phyloP scores from a whole-genome alignment of 1,140 invertebrate species.

The Microplitis mediator region DNA sequence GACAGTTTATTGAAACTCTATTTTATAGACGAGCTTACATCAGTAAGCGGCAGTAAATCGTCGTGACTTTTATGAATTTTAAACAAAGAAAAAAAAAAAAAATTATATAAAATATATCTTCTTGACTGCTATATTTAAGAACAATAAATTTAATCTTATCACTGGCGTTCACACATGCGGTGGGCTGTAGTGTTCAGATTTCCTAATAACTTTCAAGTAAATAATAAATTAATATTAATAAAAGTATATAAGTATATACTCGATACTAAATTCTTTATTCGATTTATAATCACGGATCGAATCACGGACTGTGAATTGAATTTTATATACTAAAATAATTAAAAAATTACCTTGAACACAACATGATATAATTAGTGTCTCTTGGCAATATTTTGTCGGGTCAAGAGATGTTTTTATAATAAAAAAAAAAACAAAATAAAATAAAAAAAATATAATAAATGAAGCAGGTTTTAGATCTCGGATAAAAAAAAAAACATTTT shows the following conservation, averaged over 20 bases:
- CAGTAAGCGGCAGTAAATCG: background rate
- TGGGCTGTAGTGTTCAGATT: constrained; percentile 56
- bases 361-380: constrained; percentile 50
- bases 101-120: constrained; percentile 6
- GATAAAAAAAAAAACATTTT: constrained; percentile 26
- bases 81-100: constrained; percentile 12
- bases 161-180: constrained; percentile 4
- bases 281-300: constrained; percentile 38
- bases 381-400: constrained; percentile 60
- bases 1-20: too few species aligned
- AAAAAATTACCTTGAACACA: constrained; percentile 44
- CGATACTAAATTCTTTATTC: constrained; percentile 24
- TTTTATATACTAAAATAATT: constrained; percentile 40
- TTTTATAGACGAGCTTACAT: background rate
- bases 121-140: constrained; percentile 27
- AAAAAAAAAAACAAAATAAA: constrained; percentile 34
- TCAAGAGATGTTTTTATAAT: constrained; percentile 59
- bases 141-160: constrained; percentile 21
- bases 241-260: background rate
- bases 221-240: constrained; percentile 9
- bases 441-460: background rate
- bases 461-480: constrained; percentile 28
- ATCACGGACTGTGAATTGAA: constrained; percentile 48
- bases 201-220: constrained; percentile 6
- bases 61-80: constrained; percentile 16